These are phyloP conservation scores for Encarsia formosa DNA, from an alignment of 2,888 invertebrate genomes.

Conservation along the genomic window DNA sequence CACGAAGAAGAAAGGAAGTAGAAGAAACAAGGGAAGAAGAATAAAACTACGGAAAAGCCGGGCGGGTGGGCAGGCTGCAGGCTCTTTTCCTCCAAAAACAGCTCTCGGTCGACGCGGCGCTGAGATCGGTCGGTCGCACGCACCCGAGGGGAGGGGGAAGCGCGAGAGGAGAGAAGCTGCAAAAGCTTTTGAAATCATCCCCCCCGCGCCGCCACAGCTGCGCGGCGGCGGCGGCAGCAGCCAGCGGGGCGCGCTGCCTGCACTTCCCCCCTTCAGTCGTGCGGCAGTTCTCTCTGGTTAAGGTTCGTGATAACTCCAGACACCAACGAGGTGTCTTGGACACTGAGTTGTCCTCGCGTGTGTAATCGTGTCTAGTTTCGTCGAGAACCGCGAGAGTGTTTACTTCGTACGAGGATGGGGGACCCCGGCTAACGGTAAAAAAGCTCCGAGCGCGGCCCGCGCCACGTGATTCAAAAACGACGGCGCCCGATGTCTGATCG, in stretches of 20 bases:
- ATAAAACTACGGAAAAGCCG: neutral
- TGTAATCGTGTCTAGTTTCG: too few species aligned
- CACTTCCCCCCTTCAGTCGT: neutral
- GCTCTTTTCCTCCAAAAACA: neutral
- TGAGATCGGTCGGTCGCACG: too few species aligned
- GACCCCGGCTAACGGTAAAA: too few species aligned
- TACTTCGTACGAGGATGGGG: too few species aligned
- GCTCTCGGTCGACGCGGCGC: neutral
- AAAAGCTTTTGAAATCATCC: constrained; percentile 14
- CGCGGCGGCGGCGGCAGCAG: neutral
- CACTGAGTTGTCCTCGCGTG: too few species aligned
- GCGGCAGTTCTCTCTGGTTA: too few species aligned
- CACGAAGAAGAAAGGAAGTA: too few species aligned
- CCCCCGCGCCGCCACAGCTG: neutral
- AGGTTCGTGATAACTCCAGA: too few species aligned
- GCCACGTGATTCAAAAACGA: constrained; percentile 8
- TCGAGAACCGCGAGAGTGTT: too few species aligned
- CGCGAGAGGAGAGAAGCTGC: neutral
- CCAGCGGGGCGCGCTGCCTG: constrained; percentile 2
- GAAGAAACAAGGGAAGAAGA: too few species aligned
- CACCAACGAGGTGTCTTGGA: too few species aligned
- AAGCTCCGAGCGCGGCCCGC: too few species aligned
- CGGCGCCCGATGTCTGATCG: neutral
- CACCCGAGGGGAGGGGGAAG: neutral
- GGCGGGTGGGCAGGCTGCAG: neutral